Evolutionary conservation across 1,140 invertebrate species (phyloP).

Genomic region (Pogonognathellus flavescens): DNA sequence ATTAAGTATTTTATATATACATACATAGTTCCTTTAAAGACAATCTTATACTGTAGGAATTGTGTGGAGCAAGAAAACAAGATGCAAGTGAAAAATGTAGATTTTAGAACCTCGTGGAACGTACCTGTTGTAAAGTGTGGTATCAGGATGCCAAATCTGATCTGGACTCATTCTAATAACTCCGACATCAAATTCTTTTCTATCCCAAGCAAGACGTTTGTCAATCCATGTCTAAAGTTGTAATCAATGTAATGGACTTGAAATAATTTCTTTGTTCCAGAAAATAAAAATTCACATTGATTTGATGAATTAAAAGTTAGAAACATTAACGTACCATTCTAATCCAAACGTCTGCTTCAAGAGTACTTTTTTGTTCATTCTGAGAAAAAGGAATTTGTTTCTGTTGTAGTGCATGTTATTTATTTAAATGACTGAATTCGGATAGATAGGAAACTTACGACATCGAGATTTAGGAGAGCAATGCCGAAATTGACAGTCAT

Average conservation of each 20-base stretch:
- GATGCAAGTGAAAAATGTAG: neutral
- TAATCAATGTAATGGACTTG: neutral
- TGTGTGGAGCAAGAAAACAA: neutral
- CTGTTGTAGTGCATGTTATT: neutral
- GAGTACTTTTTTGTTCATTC: constrained; percentile 9
- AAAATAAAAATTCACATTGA: neutral
- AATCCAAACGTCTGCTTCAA: neutral
- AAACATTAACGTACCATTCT: neutral
- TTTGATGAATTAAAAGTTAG: neutral
- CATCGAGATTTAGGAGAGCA: neutral
- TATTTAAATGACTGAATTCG: neutral
- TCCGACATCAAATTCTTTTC: neutral
- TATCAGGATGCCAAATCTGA: constrained; percentile 48
- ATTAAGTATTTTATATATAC: no score
- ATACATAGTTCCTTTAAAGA: no score
- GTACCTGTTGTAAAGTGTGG: constrained; percentile 27
- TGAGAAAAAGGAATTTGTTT: neutral
- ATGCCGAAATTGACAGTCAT: neutral
- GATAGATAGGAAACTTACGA: neutral
- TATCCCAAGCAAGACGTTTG: constrained; percentile 14
- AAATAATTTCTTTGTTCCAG: neutral
- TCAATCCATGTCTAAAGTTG: constrained; percentile 25
- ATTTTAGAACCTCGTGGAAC: no score
- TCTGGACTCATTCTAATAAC: neutral
- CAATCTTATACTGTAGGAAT: no score